These are phyloP conservation scores for Geococcyx californianus DNA, from an alignment of 2,113 vertebrate genomes.

Conservation along the genomic window DNA sequence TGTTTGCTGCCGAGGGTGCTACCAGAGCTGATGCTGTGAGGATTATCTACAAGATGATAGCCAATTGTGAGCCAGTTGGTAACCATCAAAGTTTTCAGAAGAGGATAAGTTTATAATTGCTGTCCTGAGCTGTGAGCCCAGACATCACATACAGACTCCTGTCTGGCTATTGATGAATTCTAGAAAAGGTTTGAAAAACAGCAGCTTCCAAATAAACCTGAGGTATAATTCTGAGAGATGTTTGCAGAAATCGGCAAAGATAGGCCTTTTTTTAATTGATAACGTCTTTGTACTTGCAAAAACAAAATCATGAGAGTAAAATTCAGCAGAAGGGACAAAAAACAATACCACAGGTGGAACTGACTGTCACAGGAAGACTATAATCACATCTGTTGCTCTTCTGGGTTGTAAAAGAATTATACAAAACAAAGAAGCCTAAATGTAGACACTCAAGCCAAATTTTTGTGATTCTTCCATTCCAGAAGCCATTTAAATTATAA, in stretches of 20 bases:
- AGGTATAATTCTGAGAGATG: background rate
- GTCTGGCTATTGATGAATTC: background rate
- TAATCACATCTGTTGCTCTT: background rate
- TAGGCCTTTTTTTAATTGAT: background rate
- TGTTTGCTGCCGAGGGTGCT: background rate
- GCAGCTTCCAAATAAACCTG: background rate
- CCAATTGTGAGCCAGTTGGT: background rate
- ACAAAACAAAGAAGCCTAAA: background rate
- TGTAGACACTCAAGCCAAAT: background rate
- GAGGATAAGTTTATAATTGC: background rate
- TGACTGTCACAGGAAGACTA: background rate
- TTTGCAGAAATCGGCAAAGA: background rate
- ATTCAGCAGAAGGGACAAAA: background rate
- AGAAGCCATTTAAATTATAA: background rate
- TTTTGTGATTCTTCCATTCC: background rate
- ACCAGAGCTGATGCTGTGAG: background rate
- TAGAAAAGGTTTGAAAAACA: background rate
- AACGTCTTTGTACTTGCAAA: background rate
- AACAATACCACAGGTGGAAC: background rate
- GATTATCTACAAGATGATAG: background rate
- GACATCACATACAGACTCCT: fast-evolving
- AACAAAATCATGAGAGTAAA: background rate
- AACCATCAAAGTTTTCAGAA: background rate
- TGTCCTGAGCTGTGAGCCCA: background rate
- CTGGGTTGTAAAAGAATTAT: background rate